Conservation (phyloP, 2,113 vertebrate genomes). For the Prionailurus viverrinus region DNA sequence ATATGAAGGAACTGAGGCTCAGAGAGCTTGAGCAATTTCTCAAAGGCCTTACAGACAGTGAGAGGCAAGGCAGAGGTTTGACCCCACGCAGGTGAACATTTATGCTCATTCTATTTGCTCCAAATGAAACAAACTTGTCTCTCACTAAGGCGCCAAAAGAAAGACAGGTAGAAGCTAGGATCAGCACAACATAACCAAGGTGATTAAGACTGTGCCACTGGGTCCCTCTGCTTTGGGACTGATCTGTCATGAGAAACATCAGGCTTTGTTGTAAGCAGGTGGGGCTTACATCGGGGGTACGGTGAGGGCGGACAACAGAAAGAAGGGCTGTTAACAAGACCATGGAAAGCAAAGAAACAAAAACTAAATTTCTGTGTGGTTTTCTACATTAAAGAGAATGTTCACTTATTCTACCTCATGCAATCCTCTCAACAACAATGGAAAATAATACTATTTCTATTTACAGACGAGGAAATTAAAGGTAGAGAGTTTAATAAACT, state of each 20-base stretch:
- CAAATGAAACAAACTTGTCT: neutral
- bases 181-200: neutral
- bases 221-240: neutral
- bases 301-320: neutral
- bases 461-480: neutral
- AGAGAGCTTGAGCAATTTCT: neutral
- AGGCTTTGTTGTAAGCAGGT: neutral
- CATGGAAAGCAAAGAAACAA: neutral
- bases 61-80: neutral
- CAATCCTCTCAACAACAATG: neutral
- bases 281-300: neutral
- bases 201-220: too few relatives aligned
- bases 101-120: neutral
- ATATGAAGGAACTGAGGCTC: neutral
- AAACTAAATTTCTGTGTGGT: neutral
- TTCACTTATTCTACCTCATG: neutral
- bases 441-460: neutral
- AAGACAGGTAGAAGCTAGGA: neutral
- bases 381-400: neutral
- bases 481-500: neutral
- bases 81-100: fast-evolving
- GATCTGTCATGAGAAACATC: neutral
- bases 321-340: neutral
- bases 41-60: neutral
- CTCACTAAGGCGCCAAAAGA: neutral